Percentiles rank a stretch among this genome's conserved stretches.
These are phyloP conservation scores for Drosophila yakuba DNA, from an alignment of 1,140 invertebrate genomes.

Conservation along the genomic window DNA sequence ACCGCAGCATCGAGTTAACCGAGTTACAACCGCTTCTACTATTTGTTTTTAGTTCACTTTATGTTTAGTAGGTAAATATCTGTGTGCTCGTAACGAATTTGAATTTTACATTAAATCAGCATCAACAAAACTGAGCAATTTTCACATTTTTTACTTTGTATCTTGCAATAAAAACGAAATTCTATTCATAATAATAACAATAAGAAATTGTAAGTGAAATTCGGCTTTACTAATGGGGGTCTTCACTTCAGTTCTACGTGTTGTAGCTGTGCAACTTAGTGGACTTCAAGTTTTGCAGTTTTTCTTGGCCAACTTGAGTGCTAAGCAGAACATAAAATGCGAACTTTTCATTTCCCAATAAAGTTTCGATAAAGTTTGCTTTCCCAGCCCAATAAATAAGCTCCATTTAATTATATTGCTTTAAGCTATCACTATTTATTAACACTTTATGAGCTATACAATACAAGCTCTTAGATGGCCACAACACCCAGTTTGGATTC, in stretches of 20 bases:
- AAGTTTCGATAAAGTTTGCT: background rate
- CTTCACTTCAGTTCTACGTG: background rate
- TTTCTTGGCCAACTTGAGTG: too few species aligned
- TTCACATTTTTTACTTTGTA: conserved; percentile 83
- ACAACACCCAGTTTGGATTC: conserved; percentile 59
- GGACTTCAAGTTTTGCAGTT: too few species aligned
- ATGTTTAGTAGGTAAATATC: conserved; percentile 83
- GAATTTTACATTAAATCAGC: conserved; percentile 72
- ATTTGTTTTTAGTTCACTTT: conserved; percentile 78
- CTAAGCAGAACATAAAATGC: too few species aligned
- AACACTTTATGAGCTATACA: conserved; percentile 48
- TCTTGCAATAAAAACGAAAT: conserved; percentile 76
- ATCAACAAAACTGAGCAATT: conserved; percentile 76
- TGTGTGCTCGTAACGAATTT: conserved; percentile 82
- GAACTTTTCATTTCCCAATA: too few species aligned
- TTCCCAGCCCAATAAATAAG: conserved; percentile 5
- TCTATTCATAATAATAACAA: conserved; percentile 73
- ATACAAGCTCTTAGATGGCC: conserved; percentile 48
- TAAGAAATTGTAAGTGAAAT: conserved; percentile 40
- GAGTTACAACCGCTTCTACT: conserved; percentile 61
- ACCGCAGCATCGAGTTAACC: conserved; percentile 71
- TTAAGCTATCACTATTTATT: conserved; percentile 80
- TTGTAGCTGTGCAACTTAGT: background rate
- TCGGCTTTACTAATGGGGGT: conserved; percentile 28
- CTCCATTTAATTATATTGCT: conserved; percentile 5